Conservation (phyloP, 1,140 invertebrate genomes). For the Hyles vespertilio region DNA sequence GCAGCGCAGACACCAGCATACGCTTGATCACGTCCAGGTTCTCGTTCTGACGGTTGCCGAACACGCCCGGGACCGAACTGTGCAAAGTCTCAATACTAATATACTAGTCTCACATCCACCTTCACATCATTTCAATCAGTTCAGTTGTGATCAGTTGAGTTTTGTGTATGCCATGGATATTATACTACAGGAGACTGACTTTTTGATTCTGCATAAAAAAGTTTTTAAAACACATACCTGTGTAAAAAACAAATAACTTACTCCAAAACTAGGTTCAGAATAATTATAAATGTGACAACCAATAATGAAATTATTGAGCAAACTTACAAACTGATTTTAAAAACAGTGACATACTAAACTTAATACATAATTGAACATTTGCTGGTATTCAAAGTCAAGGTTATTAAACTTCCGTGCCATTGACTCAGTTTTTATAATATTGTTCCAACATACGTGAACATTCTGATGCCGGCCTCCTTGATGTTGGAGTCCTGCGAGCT, state of each 20-base stretch:
- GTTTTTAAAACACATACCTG: neutral
- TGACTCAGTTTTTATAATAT: neutral
- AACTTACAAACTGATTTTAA: too few species aligned
- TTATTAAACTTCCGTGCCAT: too few species aligned
- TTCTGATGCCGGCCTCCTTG: constrained; percentile 95
- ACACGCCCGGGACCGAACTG: constrained; percentile 95
- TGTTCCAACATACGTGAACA: constrained; percentile 87
- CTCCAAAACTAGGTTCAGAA: neutral
- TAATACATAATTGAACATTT: too few species aligned
- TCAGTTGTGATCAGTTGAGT: too few species aligned
- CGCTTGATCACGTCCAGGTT: constrained; percentile 96
- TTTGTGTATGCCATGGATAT: too few species aligned
- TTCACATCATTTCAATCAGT: too few species aligned
- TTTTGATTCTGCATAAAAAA: neutral
- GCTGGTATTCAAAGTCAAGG: too few species aligned
- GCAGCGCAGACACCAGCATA: constrained; percentile 91
- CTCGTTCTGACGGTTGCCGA: constrained; percentile 95
- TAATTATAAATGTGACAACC: neutral
- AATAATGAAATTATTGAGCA: too few species aligned
- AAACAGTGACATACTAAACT: too few species aligned
- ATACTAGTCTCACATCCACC: too few species aligned
- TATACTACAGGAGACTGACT: too few species aligned
- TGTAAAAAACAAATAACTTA: neutral
- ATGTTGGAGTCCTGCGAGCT: constrained; percentile 86
- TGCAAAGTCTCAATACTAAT: constrained; percentile 6